Evolutionary conservation across 2,797 vertebrate genomes (phyloP).

Genomic region (Syndactyla subalaris): DNA sequence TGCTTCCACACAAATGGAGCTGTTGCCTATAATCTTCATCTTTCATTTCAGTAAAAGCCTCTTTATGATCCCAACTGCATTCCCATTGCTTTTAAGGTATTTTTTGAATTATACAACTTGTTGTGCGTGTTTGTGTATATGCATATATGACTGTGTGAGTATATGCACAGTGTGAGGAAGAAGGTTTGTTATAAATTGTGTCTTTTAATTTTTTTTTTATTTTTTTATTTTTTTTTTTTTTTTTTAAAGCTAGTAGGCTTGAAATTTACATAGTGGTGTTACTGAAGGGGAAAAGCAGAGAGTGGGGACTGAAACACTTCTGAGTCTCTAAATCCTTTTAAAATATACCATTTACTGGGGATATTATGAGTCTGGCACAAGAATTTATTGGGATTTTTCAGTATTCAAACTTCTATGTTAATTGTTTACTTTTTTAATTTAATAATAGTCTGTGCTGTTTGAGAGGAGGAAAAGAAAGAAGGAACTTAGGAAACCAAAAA

Average conservation of each 20-base stretch:
- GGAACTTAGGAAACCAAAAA: not conserved
- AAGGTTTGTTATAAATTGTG: constrained; percentile 21
- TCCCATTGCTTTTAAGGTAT: constrained; percentile 65
- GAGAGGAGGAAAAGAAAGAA: not conserved
- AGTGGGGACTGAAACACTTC: not conserved
- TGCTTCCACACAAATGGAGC: constrained; percentile 68
- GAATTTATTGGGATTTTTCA: constrained; percentile 56
- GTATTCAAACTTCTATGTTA: constrained; percentile 70
- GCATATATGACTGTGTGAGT: not conserved
- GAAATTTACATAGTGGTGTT: constrained; percentile 19
- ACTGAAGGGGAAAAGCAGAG: not conserved
- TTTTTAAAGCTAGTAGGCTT: not conserved
- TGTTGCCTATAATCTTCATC: constrained; percentile 69
- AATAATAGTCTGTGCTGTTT: constrained; percentile 19
- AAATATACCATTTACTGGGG: constrained; percentile 30
- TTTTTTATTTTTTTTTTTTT: not conserved
- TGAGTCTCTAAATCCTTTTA: not conserved
- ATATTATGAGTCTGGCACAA: not conserved
- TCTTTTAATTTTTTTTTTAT: not conserved
- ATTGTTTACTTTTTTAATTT: constrained; percentile 43
- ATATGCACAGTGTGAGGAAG: not conserved
- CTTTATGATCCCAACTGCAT: constrained; percentile 51
- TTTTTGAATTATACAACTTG: constrained; percentile 54
- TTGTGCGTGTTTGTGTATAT: not conserved
- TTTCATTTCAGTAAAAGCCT: constrained; percentile 74